A percentile compares a stretch with the other conserved stretches of the same genome.
Conservation (phyloP, 1,140 invertebrate species). For the Oedothorax gibbosus region DNA sequence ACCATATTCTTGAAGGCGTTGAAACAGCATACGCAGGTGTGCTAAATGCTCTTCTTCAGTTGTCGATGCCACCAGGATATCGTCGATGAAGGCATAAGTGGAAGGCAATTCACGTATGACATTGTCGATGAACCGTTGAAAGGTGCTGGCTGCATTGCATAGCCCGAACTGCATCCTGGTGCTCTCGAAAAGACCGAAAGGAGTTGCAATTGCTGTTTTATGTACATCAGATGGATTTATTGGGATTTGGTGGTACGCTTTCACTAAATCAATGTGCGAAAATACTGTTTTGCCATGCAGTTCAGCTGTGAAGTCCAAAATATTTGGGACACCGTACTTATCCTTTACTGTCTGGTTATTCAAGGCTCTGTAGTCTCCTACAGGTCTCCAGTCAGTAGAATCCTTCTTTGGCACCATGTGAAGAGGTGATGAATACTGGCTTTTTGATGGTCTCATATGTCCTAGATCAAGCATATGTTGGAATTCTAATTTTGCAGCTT, state of each 20-base stretch:
- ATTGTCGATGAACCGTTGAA: too few relatives aligned
- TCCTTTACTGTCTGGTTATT: conserved; percentile 64
- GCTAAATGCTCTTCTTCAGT: too few relatives aligned
- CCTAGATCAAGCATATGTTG: conserved; percentile 52
- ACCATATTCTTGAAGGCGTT: too few relatives aligned
- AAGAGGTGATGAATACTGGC: conserved; percentile 61
- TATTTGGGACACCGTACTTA: conserved; percentile 64
- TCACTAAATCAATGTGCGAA: conserved; percentile 59
- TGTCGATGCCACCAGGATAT: too few relatives aligned
- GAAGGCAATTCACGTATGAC: too few relatives aligned
- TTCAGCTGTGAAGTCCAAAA: conserved; percentile 61
- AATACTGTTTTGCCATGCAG: conserved; percentile 57
- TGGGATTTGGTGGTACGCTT: background rate
- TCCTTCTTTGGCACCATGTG: conserved; percentile 64
- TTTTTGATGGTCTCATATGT: conserved; percentile 53
- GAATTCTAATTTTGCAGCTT: conserved; percentile 52
- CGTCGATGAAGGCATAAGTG: too few relatives aligned
- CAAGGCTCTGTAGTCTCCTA: conserved; percentile 64
- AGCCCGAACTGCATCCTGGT: too few relatives aligned
- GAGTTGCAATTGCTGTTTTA: conserved; percentile 64
- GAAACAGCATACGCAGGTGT: too few relatives aligned
- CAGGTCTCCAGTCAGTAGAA: conserved; percentile 59
- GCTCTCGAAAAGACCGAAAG: conserved; percentile 28
- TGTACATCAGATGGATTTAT: background rate
- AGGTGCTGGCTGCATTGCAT: too few relatives aligned